phyloP scores from a whole-genome alignment of 1,140 invertebrate genomes.

The Acromyrmex echinatior region DNA sequence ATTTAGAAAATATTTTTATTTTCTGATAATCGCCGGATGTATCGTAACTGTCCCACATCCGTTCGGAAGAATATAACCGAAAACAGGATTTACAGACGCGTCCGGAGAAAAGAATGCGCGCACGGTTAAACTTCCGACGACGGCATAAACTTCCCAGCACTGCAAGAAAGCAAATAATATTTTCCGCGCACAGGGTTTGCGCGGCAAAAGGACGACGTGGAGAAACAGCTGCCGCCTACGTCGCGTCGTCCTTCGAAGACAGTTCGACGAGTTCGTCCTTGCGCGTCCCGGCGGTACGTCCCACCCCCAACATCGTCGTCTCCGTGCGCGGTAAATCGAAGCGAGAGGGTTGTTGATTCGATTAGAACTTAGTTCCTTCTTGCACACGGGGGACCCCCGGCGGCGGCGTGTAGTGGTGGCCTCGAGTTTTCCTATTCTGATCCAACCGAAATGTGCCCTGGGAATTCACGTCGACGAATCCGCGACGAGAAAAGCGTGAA shows the following conservation, averaged over 20 bases:
- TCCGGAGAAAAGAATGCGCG: constrained; percentile 21
- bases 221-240: constrained; percentile 60
- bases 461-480: constrained; percentile 59
- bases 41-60: background rate
- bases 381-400: constrained; percentile 70
- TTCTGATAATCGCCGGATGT: background rate
- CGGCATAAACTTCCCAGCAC: constrained; percentile 48
- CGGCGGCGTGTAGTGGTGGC: constrained; percentile 44
- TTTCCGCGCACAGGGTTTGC: constrained; percentile 19
- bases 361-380: constrained; percentile 78
- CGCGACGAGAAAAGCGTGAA: background rate
- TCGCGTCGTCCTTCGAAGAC: constrained; percentile 62
- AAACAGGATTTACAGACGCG: constrained; percentile 48
- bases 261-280: constrained; percentile 69
- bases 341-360: constrained; percentile 75
- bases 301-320: background rate
- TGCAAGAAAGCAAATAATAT: constrained; percentile 67
- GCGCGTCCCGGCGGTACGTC: constrained; percentile 40
- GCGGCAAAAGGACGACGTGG: constrained; percentile 33
- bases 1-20: background rate
- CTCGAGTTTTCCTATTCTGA: constrained; percentile 62
- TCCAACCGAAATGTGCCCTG: constrained; percentile 41
- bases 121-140: constrained; percentile 58
- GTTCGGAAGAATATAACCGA: constrained; percentile 7
- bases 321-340: constrained; percentile 71